Conservation (phyloP, 2,797 vertebrate genomes). For the Mustela erminea region DNA sequence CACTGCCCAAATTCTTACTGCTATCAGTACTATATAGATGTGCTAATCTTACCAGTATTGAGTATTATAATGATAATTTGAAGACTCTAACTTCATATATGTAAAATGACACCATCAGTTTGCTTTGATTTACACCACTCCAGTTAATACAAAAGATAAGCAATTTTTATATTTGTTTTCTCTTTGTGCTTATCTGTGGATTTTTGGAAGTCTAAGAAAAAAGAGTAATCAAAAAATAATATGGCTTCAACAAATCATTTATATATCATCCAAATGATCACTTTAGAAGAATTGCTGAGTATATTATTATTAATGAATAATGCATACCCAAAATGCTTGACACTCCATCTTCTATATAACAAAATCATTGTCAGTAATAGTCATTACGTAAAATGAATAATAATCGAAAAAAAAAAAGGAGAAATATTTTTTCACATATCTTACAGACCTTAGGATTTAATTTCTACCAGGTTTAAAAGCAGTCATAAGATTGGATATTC, state of each 20-base stretch:
- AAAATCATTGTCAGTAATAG: slow-evolving; percentile 22
- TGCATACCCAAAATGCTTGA: background rate
- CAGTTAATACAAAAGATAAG: background rate
- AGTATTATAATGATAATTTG: background rate
- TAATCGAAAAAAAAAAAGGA: background rate
- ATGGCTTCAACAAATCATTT: background rate
- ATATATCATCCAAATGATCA: background rate
- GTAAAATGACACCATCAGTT: background rate
- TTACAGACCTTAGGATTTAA: background rate
- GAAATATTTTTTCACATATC: background rate
- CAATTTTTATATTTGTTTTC: background rate
- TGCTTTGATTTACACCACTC: background rate
- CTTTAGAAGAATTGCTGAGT: background rate
- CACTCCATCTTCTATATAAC: background rate
- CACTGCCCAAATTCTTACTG: background rate
- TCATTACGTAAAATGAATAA: background rate
- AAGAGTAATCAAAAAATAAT: background rate
- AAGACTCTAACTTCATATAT: background rate
- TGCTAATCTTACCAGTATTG: background rate
- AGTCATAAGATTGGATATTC: background rate
- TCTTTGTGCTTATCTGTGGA: background rate
- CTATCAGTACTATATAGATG: background rate
- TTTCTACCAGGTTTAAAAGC: slow-evolving; percentile 38
- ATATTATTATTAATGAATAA: background rate
- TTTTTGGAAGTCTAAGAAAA: slow-evolving; percentile 5